Base-by-base conservation (phyloP, 2,888 invertebrate species). In the Lycia hirtaria region DNA sequence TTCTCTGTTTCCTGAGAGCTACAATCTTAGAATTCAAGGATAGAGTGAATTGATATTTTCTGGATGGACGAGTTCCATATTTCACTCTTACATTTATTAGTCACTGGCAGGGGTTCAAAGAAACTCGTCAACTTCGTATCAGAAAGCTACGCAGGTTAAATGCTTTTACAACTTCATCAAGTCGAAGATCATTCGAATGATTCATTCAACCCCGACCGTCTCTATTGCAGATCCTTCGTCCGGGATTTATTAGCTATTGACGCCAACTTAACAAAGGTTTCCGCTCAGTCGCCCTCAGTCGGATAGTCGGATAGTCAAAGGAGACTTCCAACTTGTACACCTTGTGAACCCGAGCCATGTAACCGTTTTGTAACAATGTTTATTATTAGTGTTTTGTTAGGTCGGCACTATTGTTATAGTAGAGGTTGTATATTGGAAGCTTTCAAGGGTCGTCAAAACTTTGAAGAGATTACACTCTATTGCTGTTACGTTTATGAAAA, bases 211-310 rank as follows among this genome's bases (percentile, higher is more conserved):
- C n/a, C 9, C 5, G 22, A 6, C 26, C 10, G 28, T 41, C 26
- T 17, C 41, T 41, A 41, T 15, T 6, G 26, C 28, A 48, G 41
- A 41, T 41, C 48, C 35, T 48, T 43, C 55, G 41, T 17, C 33
- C 33, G 40, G 35, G 55, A 55, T 55, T 55, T 55, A 55, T 55
- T 55, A 43, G 55, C 55, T 48, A 55, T 48, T 35, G 55, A 43
- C 41, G 55, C 35, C 48, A 26, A 47, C 35, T 54, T 41, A 24
- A 17, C 30, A 47, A 43, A 53, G 53, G 53, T 38, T 53, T 53
- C 53, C 45, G 15, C 38, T 45, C 30, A 38, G 22, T 52, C 26
- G 37, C 45, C 37, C 24, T 17, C 35, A 43, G 43, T 48, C 24
- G 50, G n/a, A 15, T 40, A 43, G 43, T 48, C 24, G 50, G n/a